Evolutionary conservation across 2,888 invertebrate genomes (phyloP), one percentile per base, ranked within the genome.

Genomic region (Mechanitis mazaeus): DNA sequence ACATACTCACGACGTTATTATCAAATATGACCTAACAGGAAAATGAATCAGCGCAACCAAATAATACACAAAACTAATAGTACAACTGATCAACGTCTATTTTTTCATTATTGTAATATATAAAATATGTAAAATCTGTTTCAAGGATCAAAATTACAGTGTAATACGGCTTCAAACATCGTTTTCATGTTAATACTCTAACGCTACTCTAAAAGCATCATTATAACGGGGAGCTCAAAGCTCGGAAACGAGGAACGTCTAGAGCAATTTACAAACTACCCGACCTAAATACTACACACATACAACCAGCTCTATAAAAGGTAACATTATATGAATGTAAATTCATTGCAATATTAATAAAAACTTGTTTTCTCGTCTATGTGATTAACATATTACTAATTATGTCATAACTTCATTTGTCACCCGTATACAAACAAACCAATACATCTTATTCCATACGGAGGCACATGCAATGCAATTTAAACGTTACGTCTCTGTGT

Each of bases 211-310:
- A 35, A 50, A 42, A 6, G 54, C 33, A 54, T 56, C 63, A 59
- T 59, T 63, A 63, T 59, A 63, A 59, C 56, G 59, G 63, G 46
- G 50, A 56, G 11, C 45, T 31, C 50, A 54, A 58, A 63, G 54
- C 59, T 54, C 54, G 31, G 50, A 35, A 11, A 45, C 33, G 38
- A 31, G 54, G 56, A 54, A 56, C 63, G 56, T 46, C 54, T 42
- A 47, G 47, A 3, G 50, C 50, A 50, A 50, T 31, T 50, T 50
- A 11, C 50, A 7, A 35, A 53, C 56, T 35, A 50, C 47, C 33
- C 54, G 59, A 63, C 59, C 63, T 63, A 59, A 59, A 63, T 63
- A 59, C 59, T 57, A 20, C 33, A 35, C 9, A 3, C 54, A 47
- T 31, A 50, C 9, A 50, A 7, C 50, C 7, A 9, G 2, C 35